phyloP scores from a whole-genome alignment of 2,888 invertebrate genomes.

The Pharmacophagus antenor region DNA sequence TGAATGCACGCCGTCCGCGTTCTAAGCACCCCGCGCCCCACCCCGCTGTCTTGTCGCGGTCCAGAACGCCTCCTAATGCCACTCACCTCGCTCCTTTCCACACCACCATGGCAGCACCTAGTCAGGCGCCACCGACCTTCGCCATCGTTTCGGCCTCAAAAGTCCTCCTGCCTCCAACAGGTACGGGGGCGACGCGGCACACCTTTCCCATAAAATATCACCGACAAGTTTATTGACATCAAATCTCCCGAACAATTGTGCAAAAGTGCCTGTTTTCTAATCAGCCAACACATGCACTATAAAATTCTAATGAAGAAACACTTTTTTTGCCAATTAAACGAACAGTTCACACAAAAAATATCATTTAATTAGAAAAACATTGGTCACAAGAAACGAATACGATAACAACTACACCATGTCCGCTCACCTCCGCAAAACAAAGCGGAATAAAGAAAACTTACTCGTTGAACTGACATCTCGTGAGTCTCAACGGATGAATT shows the following conservation, averaged over 20 bases:
- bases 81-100: conserved; percentile 66
- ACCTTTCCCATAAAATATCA: conserved; percentile 80
- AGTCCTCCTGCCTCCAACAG: conserved; percentile 68
- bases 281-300: conserved; percentile 59
- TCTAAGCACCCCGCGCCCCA: conserved; percentile 45
- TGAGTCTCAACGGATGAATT: conserved; percentile 44
- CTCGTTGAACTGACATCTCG: conserved; percentile 50
- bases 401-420: conserved; percentile 51
- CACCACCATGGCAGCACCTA: conserved; percentile 57
- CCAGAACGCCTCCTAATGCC: conserved; percentile 50
- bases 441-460: conserved; percentile 64
- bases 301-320: conserved; percentile 52
- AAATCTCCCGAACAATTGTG: conserved; percentile 70
- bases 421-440: conserved; percentile 79
- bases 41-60: conserved; percentile 48
- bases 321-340: conserved; percentile 48
- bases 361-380: conserved; percentile 66
- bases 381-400: conserved; percentile 58
- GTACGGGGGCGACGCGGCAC: conserved; percentile 74
- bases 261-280: conserved; percentile 58
- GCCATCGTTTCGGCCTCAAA: conserved; percentile 55
- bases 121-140: conserved; percentile 46
- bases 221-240: conserved; percentile 80
- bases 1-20: conserved; percentile 68
- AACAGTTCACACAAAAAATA: conserved; percentile 66